phyloP scores from a whole-genome alignment of 2,888 invertebrate species.

The Linnaemya tessellans region DNA sequence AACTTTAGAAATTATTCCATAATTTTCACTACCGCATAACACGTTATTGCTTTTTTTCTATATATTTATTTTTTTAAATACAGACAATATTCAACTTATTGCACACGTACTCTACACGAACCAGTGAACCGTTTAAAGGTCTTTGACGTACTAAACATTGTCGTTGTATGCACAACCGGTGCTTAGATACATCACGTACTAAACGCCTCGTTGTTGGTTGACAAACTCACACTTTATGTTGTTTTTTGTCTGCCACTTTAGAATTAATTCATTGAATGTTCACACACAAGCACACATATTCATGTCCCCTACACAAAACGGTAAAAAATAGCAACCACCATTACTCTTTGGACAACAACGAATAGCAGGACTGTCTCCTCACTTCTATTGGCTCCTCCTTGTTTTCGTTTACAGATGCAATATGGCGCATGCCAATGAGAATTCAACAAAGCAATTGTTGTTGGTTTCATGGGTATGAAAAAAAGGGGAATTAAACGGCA shows the following conservation, averaged over 20 bases:
- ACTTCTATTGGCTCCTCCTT: constrained; percentile 76
- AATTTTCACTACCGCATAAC: constrained; percentile 44
- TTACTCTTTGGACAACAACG: constrained; percentile 39
- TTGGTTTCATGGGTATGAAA: not conserved
- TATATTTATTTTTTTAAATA: constrained; percentile 31
- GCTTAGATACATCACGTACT: constrained; percentile 75
- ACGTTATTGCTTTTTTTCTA: constrained; percentile 19
- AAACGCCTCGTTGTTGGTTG: constrained; percentile 41
- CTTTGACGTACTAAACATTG: constrained; percentile 78
- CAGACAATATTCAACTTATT: constrained; percentile 14
- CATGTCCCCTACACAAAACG: not conserved
- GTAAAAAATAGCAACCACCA: constrained; percentile 73
- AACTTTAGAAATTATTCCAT: not conserved
- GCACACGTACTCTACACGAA: constrained; percentile 69
- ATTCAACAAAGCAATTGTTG: constrained; percentile 32
- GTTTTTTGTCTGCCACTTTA: constrained; percentile 8
- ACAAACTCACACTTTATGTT: constrained; percentile 41
- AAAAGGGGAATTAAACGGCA: not conserved
- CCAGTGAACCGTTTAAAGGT: constrained; percentile 81
- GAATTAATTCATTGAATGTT: constrained; percentile 18
- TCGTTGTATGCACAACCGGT: constrained; percentile 61
- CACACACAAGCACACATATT: not conserved
- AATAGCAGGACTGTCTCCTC: constrained; percentile 41
- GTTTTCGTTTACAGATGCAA: constrained; percentile 73
- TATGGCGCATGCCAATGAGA: constrained; percentile 79